A percentile compares a stretch with the other conserved stretches of the same genome.
Conservation (phyloP, 2,113 vertebrate species). For the Dascyllus trimaculatus region DNA sequence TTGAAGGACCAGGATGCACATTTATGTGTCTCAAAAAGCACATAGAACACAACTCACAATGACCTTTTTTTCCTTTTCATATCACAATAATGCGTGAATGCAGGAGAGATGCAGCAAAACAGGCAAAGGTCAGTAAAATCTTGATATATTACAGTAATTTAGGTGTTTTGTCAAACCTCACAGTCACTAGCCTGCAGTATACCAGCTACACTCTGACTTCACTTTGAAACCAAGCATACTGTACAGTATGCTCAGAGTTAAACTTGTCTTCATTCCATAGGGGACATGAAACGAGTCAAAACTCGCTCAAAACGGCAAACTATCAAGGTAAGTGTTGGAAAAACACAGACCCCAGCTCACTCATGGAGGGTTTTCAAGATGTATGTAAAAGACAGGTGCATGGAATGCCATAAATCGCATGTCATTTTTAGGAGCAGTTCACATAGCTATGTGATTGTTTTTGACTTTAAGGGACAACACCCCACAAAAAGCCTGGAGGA, state of each 20-base stretch:
- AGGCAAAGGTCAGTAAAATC: slow-evolving; percentile 69
- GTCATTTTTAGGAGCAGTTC: neutral
- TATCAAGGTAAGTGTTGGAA: slow-evolving; percentile 78
- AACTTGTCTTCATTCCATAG: slow-evolving; percentile 49
- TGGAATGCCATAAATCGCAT: neutral
- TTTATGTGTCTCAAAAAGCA: neutral
- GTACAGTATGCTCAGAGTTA: neutral
- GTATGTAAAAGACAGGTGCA: neutral
- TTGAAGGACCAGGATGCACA: no score
- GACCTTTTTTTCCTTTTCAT: neutral
- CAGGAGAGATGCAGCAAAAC: slow-evolving; percentile 51
- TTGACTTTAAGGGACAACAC: slow-evolving; percentile 78
- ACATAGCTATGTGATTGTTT: neutral
- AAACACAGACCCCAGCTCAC: neutral
- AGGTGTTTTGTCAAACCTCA: no score
- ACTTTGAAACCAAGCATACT: neutral
- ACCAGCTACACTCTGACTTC: no score
- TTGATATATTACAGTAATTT: neutral
- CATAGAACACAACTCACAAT: neutral
- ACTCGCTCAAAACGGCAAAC: slow-evolving; percentile 70
- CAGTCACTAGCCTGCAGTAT: neutral
- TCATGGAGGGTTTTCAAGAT: neutral
- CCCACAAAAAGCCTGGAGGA: slow-evolving; percentile 85
- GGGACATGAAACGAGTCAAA: slow-evolving; percentile 84
- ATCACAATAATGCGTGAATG: neutral